These are phyloP conservation scores for Sinocyclocheilus rhinocerous DNA, from an alignment of 2,113 vertebrate genomes.

Conservation along the genomic window DNA sequence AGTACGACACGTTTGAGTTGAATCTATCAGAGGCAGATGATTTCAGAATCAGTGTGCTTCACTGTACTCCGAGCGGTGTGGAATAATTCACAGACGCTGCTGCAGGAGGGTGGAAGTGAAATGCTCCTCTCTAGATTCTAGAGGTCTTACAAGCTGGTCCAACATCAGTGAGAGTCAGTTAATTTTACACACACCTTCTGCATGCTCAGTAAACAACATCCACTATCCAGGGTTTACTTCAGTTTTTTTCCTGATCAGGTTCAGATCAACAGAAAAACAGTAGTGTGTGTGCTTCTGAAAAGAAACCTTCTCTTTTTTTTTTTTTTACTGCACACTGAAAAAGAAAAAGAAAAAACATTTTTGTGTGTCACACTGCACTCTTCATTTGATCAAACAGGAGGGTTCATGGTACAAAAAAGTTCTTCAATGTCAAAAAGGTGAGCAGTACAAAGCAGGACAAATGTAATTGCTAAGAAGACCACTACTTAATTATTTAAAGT, in stretches of 20 bases:
- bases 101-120: not conserved
- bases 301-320: conserved; percentile 42
- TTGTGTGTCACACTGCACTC: not conserved
- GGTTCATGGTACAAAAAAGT: conserved; percentile 19
- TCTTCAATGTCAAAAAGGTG: not conserved
- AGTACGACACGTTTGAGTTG: conserved; percentile 30
- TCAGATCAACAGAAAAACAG: not conserved
- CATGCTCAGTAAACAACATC: not conserved
- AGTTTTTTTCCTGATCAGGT: too few species aligned
- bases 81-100: not conserved
- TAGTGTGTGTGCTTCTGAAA: conserved; percentile 51
- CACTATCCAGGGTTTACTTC: too few species aligned
- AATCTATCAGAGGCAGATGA: not conserved
- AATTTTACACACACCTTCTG: not conserved
- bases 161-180: not conserved
- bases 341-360: not conserved
- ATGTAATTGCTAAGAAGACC: conserved; percentile 50
- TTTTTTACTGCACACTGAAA: conserved; percentile 25
- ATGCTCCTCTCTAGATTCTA: conserved; percentile 18
- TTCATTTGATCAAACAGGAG: not conserved
- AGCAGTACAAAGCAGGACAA: conserved; percentile 21
- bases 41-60: conserved; percentile 6
- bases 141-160: conserved; percentile 11
- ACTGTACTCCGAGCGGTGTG: not conserved
- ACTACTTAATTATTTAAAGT: conserved; percentile 31